Conservation (phyloP, 2,797 vertebrate species). For the Margarornis squamiger region DNA sequence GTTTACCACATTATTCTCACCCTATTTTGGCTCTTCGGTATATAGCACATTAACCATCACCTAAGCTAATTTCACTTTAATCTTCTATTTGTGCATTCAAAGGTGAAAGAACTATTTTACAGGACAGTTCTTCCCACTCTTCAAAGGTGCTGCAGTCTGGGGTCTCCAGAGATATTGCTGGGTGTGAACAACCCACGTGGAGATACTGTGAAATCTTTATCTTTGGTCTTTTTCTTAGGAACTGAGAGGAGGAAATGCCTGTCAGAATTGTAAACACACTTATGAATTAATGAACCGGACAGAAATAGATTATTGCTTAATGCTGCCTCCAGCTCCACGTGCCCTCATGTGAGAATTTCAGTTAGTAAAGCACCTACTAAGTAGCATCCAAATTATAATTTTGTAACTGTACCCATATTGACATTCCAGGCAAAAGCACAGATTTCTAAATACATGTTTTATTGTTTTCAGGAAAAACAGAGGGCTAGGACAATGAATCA, state of each 20-base stretch:
- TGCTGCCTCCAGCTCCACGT: neutral
- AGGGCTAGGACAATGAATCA: neutral
- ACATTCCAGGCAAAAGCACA: neutral
- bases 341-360: neutral
- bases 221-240: neutral
- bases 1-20: neutral
- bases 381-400: neutral
- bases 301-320: neutral
- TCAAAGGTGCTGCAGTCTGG: neutral
- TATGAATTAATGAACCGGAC: neutral
- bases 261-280: neutral
- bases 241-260: neutral
- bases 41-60: neutral
- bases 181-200: neutral
- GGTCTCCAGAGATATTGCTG: neutral
- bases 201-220: neutral
- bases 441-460: neutral
- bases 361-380: neutral
- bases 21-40: neutral
- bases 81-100: neutral
- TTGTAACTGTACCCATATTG: rapidly evolving
- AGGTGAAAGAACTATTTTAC: neutral
- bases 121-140: neutral
- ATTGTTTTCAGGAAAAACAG: neutral
- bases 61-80: neutral